Base-by-base conservation (phyloP, 2,797 vertebrate genomes). In the Channa striata region DNA sequence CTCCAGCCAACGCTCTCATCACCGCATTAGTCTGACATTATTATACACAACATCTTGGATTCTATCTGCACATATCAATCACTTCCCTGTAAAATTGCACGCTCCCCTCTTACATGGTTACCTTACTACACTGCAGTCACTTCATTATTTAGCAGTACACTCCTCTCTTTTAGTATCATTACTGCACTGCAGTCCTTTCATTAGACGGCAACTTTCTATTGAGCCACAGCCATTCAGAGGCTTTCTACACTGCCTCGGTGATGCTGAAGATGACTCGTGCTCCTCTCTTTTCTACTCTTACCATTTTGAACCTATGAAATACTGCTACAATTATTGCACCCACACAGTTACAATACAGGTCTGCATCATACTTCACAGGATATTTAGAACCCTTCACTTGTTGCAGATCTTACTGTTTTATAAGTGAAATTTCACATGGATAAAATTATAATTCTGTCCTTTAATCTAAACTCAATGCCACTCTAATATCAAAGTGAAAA, bases 111-210 rank as follows among this genome's bases (percentile, higher is more conserved):
- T 65, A 54, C 58, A 63, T 43, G 75, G 68, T 82, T 81, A 75
- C 72, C 65, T 75, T 71, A 64, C 62, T 76, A 72, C 65, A 57
- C 50, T 74, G 77, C 82, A 85, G 85, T 79, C 51, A 49, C 61
- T 77, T 86, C 64, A 86, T 84, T 87, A 88, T 89, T 88, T 77
- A 84, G 84, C 61, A 67, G 81, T 74, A 61, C 63, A 61, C 60
- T 63, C 44, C 80, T 59, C 70, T 80, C 37, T 76, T 69, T 78
- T 75, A 67, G 50, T 67, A 65, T 88, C 77, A 89, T 89, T 86
- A 86, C 77, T 4, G 74, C 86, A 86, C 51, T 88, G 89, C 81
- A 86, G 87, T 73, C 42, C 54, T 75, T 79, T 84, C 70, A 87
- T 90, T 81, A 86, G 76, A 82, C 54, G 51, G 56, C 57, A 68